A percentile compares a stretch with the other conserved stretches of the same genome.
Evolutionary conservation across 2,888 invertebrate species (phyloP).

Genomic region (Acheta domesticus): DNA sequence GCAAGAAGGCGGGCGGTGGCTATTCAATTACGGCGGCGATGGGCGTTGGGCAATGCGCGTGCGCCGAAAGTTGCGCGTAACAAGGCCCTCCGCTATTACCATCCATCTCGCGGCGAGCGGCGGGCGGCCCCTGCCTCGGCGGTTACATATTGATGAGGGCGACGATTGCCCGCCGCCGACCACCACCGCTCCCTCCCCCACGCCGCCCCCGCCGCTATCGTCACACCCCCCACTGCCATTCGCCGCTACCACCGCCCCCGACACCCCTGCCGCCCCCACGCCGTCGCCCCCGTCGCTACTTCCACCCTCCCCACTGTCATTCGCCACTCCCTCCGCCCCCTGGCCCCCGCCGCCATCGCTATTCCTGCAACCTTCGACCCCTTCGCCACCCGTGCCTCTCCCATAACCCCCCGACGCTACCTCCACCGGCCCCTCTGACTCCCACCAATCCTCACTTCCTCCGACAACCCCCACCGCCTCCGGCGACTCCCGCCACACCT

Average conservation of each 20-base stretch:
- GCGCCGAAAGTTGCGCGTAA: slow-evolving; percentile 1
- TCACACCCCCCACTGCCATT: neutral
- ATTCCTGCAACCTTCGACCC: too few species aligned
- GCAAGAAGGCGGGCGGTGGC: neutral
- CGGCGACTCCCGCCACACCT: too few species aligned
- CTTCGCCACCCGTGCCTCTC: too few species aligned
- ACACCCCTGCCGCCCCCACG: neutral
- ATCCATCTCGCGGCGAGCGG: neutral
- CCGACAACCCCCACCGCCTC: too few species aligned
- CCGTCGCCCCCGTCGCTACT: neutral
- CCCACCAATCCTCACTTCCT: too few species aligned
- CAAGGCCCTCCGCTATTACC: neutral
- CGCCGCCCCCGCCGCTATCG: neutral
- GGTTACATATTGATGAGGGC: neutral
- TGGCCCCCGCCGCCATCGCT: too few species aligned
- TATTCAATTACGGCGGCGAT: neutral
- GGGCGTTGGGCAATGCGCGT: neutral
- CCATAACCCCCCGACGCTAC: too few species aligned
- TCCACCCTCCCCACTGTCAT: neutral
- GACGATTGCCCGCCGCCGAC: neutral
- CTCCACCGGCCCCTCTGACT: too few species aligned
- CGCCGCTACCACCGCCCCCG: too few species aligned
- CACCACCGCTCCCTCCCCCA: neutral
- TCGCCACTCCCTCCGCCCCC: too few species aligned
- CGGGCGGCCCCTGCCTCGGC: neutral